Evolutionary conservation across 2,113 vertebrate genomes (phyloP).

Genomic region (Collichthys lucidus): DNA sequence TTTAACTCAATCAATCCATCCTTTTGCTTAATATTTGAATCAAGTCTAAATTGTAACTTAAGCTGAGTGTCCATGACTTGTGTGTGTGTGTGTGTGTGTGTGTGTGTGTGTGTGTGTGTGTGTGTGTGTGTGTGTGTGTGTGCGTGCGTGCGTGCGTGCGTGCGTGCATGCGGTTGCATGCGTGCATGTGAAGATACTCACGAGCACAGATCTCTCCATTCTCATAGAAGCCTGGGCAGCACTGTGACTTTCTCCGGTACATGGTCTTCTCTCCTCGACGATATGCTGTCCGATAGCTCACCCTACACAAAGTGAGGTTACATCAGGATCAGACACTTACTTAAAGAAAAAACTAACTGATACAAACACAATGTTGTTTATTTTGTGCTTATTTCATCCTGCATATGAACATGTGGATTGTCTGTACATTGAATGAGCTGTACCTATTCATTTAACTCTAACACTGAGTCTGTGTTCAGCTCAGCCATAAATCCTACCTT

Average conservation of each 20-base stretch:
- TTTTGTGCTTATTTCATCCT: neutral
- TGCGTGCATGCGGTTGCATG: no score
- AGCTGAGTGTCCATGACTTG: no score
- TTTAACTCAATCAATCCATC: no score
- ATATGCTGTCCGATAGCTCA: conserved; percentile 95
- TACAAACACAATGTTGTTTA: neutral
- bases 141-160: neutral
- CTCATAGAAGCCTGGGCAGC: conserved; percentile 96
- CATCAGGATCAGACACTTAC: neutral
- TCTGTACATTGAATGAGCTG: neutral
- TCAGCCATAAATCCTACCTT: no score
- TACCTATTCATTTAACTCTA: neutral
- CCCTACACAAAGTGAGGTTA: conserved; percentile 78
- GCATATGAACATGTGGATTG: neutral
- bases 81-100: no score
- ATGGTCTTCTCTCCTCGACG: conserved; percentile 96
- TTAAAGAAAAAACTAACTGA: neutral
- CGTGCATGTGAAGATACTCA: conserved; percentile 82
- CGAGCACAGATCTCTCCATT: conserved; percentile 92
- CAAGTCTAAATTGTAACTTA: no score
- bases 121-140: no score
- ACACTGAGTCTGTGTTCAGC: neutral
- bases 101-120: neutral
- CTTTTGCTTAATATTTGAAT: no score
- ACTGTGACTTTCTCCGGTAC: conserved; percentile 96